Evolutionary conservation across 2,888 invertebrate species (phyloP), one percentile per base, ranked within the genome.

Genomic region (Erpobdella octoculata): DNA sequence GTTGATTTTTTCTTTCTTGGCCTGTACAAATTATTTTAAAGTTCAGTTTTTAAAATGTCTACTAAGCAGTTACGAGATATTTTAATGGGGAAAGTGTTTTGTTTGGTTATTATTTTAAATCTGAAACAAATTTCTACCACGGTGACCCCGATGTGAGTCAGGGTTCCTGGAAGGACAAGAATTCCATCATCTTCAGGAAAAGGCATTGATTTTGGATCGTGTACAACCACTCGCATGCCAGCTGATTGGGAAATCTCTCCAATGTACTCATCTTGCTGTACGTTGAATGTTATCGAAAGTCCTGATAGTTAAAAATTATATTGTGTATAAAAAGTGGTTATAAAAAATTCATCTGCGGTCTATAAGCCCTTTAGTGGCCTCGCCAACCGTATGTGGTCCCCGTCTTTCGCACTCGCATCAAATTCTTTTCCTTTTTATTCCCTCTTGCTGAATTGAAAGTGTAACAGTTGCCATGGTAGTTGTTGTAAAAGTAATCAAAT

Each of bases 171-270:
- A 31, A 33, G 33, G 9, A 62, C 66, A 66, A 66, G 66, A 12
- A 74, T 59, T 33, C 75, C 75, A 33, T 75, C 75, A 58, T 75
- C 75, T 48, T 74, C 72, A 9, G 75, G 75, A 61, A 74, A 75
- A 21, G 74, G 72, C 69, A 73, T 71, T 9, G 62, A 46, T 4
- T 59, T 69, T 59, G 73, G 75, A 25, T 68, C 48, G 36, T 75
- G 74, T 21, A 75, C 41, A 41, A 75, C 75, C 12, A 75, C 28
- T 33, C 74, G 72, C 25, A 73, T n/a, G 5, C 75, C 74, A 5
- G 74, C 75, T 4, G 73, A 72, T 37, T 75, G 72, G 31, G 70
- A 72, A 12, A 71, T 64, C 37, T 68, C 67, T 12, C 67, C 53
- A 35, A 74, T 53, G 35, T 75, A 75, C 18, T 74, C 72, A n/a